Evolutionary conservation across 2,797 vertebrate genomes (phyloP).

Genomic region (Cetoscarus ocellatus): DNA sequence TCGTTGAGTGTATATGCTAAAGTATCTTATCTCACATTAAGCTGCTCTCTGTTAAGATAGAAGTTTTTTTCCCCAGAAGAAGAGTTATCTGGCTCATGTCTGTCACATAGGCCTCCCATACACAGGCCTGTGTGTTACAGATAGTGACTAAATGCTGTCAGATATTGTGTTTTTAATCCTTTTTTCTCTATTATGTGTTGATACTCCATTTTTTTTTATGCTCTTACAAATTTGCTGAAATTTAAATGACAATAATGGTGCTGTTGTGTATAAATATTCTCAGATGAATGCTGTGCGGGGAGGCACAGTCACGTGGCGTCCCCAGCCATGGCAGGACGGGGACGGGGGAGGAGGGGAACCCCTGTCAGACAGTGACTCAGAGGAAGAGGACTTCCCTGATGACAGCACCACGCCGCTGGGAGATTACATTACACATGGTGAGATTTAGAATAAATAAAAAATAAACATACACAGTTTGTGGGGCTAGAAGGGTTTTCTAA

Average conservation of each 20-base stretch:
- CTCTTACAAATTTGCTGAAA: neutral
- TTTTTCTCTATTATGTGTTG: neutral
- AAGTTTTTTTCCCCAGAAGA: too few relatives aligned
- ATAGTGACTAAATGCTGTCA: neutral
- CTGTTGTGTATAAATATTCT: neutral
- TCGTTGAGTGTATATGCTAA: too few relatives aligned
- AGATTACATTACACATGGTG: slow-evolving; percentile 87
- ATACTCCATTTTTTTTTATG: neutral
- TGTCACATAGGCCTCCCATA: neutral
- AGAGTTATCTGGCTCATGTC: too few relatives aligned
- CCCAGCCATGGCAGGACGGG: slow-evolving; percentile 88
- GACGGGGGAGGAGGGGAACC: slow-evolving; percentile 83
- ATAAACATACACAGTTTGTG: neutral
- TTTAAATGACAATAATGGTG: too few relatives aligned
- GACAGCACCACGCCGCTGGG: slow-evolving; percentile 86
- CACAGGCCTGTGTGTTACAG: neutral
- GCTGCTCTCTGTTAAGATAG: too few relatives aligned
- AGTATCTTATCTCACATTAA: too few relatives aligned
- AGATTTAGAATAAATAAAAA: slow-evolving; percentile 9
- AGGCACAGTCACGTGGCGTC: slow-evolving; percentile 83
- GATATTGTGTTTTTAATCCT: neutral
- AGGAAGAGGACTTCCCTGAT: slow-evolving; percentile 89
- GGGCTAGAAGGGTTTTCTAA: neutral
- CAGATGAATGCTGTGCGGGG: slow-evolving; percentile 84
- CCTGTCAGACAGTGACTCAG: slow-evolving; percentile 87